phyloP scores from a whole-genome alignment of 2,113 vertebrate species.

The Mustela nigripes region DNA sequence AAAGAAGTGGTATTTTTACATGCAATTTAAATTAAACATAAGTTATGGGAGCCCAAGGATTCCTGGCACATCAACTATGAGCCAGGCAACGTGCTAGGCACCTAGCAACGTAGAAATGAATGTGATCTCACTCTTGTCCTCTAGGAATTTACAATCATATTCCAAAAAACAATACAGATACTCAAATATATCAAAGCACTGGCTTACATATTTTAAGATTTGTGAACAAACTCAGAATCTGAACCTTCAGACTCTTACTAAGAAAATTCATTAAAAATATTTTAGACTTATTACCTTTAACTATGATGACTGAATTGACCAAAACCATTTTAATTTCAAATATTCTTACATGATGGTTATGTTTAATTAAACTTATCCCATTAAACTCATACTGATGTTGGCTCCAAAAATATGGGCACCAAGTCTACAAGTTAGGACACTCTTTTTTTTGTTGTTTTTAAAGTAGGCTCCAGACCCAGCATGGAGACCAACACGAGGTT shows the following conservation, averaged over 20 bases:
- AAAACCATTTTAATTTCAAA: conserved; percentile 50
- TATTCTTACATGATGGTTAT: not conserved
- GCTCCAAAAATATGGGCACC: not conserved
- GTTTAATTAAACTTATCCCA: not conserved
- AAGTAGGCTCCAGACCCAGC: not conserved
- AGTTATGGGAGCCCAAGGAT: conserved; percentile 24
- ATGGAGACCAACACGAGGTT: not conserved
- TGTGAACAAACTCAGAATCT: not conserved
- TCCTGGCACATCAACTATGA: not conserved
- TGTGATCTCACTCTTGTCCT: not conserved
- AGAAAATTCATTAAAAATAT: conserved; percentile 30
- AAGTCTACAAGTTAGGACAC: not conserved
- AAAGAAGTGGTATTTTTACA: not conserved
- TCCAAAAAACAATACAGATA: not conserved
- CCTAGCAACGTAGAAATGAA: not conserved
- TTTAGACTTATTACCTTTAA: not conserved
- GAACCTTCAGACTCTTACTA: not conserved
- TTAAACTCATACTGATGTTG: not conserved
- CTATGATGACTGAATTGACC: not conserved
- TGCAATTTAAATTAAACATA: not conserved
- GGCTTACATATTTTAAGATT: conserved; percentile 2
- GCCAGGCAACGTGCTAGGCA: not conserved
- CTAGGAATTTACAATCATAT: not conserved
- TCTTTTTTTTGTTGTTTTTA: not conserved
- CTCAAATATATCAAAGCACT: not conserved